Base-by-base conservation (phyloP, 1,140 invertebrate genomes). In the Sinella curviseta region DNA sequence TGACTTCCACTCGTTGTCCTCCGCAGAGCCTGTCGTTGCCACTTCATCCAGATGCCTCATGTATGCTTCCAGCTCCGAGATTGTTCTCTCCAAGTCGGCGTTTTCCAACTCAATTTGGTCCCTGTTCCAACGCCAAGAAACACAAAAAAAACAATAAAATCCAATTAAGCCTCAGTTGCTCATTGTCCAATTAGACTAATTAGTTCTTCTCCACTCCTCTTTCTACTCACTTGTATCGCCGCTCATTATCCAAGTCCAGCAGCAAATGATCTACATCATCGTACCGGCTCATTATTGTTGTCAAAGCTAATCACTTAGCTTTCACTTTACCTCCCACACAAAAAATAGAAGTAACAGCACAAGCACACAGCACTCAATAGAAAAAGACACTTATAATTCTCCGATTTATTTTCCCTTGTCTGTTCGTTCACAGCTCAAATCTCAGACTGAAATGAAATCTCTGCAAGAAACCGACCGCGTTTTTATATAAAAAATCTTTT, bases 1-100 rank as follows among this genome's bases (percentile, higher is more conserved):
- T n/a, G 83, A 80, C 78, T 81, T 82, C 83, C 83, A 84, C 54
- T 84, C 83, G 55, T 84, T 84, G 35, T 84, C 83, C 75, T 83
- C 83, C 26, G 78, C 82, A 80, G 60, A 65, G 57, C 79, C 80
- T 57, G 74, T 78, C 65, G 77, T 83, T 26, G 57, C 57, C 57
- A 65, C 57, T 73, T 79, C 78, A 33, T 84, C 83, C 65, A 84
- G 65, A 60, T 84, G 80, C 14, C 70, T 26, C 1, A 84, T 26
- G 77, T 84, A 83, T 1, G 70, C 57, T 73, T 83, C 82, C 74
- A 84, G 34, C 57, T 84, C 82, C 31, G 48, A 26, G 30, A 82
- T 84, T 24, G 82, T 83, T 24, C 77, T 79, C 57, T 84, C 83
- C 30, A 84, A 55, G 39, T 84, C 83, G n/a, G 76, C 24, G 77